phyloP scores from a whole-genome alignment of 2,113 vertebrate species.

The Psilopsiagon aurifrons region DNA sequence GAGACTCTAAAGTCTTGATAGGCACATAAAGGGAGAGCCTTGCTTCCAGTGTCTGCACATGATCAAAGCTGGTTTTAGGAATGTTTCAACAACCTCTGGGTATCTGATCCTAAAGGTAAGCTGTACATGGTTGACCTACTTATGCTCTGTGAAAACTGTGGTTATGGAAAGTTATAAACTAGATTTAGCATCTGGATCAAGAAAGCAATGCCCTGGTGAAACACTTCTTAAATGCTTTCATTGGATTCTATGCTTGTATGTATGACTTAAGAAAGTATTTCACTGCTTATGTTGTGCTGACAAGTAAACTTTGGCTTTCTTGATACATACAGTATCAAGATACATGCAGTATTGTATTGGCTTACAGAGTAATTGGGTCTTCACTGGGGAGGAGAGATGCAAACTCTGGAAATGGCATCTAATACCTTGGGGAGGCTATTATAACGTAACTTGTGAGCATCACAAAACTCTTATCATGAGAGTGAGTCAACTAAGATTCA shows the following conservation, averaged over 20 bases:
- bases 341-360: not conserved
- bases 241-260: not conserved
- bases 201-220: not conserved
- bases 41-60: not conserved
- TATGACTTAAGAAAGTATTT: not conserved
- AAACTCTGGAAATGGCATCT: not conserved
- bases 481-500: conserved; percentile 1
- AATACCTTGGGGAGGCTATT: not conserved
- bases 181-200: not conserved
- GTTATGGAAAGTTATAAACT: not conserved
- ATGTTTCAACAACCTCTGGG: not conserved
- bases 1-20: not conserved
- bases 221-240: not conserved
- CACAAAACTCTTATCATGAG: not conserved
- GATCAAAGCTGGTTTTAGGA: not conserved
- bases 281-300: not conserved
- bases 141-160: not conserved
- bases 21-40: rapidly evolving
- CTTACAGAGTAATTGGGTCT: not conserved
- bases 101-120: not conserved
- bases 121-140: not conserved
- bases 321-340: not conserved
- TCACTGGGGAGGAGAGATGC: not conserved
- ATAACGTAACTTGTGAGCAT: not conserved
- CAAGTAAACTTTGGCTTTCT: not conserved